Percentiles rank a stretch among this genome's conserved stretches.
These are phyloP conservation scores for Megathymus violae DNA, from an alignment of 1,140 invertebrate genomes.

Conservation along the genomic window DNA sequence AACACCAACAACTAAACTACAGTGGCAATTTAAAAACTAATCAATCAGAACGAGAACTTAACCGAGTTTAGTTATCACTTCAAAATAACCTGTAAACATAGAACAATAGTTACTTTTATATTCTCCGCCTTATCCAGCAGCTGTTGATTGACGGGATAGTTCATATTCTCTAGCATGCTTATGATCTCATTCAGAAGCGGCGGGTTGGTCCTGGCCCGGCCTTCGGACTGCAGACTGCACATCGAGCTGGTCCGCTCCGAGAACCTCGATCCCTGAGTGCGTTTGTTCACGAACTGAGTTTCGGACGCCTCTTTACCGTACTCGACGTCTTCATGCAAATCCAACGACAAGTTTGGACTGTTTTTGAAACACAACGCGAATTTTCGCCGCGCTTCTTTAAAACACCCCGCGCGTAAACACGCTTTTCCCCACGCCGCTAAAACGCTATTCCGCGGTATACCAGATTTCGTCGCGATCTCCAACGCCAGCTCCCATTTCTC, in stretches of 20 bases:
- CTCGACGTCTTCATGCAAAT: conserved; percentile 62
- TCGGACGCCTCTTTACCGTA: conserved; percentile 70
- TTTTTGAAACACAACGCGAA: conserved; percentile 85
- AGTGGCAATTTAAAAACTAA: too few species aligned
- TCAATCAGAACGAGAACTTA: too few species aligned
- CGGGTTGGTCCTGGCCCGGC: conserved; percentile 84
- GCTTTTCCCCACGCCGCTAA: conserved; percentile 94
- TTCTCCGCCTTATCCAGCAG: conserved; percentile 72
- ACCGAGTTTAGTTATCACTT: too few species aligned
- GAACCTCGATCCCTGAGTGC: conserved; percentile 48
- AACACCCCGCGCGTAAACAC: conserved; percentile 91
- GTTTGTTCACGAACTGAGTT: conserved; percentile 58
- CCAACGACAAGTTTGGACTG: conserved; percentile 59
- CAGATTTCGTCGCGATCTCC: conserved; percentile 94
- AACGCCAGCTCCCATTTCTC: conserved; percentile 93
- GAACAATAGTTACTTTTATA: conserved; percentile 69
- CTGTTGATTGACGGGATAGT: conserved; percentile 77
- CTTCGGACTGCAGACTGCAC: conserved; percentile 73
- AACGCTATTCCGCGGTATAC: conserved; percentile 90
- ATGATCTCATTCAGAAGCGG: conserved; percentile 88
- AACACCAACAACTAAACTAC: too few species aligned
- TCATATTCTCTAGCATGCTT: conserved; percentile 86
- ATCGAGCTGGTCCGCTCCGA: conserved; percentile 61
- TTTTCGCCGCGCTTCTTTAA: conserved; percentile 88
- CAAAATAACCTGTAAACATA: too few species aligned